Evolutionary conservation across 2,113 vertebrate species (phyloP), one percentile per base, ranked within the genome.

Genomic region (Catharus bicknelli): DNA sequence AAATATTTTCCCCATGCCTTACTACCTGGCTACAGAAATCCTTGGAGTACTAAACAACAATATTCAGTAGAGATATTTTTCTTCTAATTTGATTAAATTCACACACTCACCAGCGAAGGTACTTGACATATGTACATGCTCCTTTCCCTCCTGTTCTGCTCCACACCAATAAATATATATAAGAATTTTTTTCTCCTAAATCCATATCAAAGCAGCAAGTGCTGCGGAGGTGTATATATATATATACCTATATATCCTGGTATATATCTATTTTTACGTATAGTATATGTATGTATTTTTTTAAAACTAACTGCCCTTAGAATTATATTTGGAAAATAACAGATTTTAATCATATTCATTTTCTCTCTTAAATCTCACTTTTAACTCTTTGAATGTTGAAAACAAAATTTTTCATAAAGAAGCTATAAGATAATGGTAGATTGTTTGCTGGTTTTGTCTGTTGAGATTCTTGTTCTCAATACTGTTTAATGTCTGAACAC

Each of bases 1-100:
- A 96, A 92, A 83, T 58, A 72, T 72, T 95, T 88, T 92, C 53
- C 51, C n/a, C 21, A 2, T 58, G 42, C 47, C n/a, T 66, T 92
- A 73, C 43, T 91, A 90, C 57, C 57, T 83, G 61, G 26, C 26
- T 85, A 73, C 59, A 90, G 40, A 78, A 84, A 63, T 81, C 72
- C 62, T 55, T 86, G 51, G 64, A 81, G 40, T 20, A 48, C 16
- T 83, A 79, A 83, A 70, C 55, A 93, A 19, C 17, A 72, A 16
- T 58, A 54, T 67, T 32, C 23, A 88, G 21, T 38, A 57, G 26
- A 20, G n/a, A 38, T 21, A 29, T 59, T 83, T 34, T 79, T 69
- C 38, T 78, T 78, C 22, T 69, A 32, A 76, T 90, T 64, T 63
- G 58, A 86, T 80, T 22, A 42, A 83, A 67, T 83, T 87, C 36